Base-by-base conservation (phyloP, 2,113 vertebrate genomes). In the Hemiprocne comata region DNA sequence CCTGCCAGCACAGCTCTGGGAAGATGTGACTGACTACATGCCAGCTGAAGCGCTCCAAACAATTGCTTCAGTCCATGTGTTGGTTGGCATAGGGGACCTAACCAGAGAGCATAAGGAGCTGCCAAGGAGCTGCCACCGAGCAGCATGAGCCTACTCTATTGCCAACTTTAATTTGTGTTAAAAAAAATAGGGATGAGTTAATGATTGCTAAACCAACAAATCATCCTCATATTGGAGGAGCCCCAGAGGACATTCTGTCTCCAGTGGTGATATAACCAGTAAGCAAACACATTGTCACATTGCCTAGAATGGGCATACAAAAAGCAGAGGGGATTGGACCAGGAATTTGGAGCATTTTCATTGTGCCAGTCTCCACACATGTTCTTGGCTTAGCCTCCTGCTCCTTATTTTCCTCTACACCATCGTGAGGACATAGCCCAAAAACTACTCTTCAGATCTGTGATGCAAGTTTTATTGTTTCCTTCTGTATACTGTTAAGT, bases 141-240 rank as follows among this genome's bases (percentile, higher is more conserved):
- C 87, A 95, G 93, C 90, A 57, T 86, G 90, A 94, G 69, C 69
- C 91, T 90, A 53, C 83, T 91, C 38, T 85, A 60, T 75, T 92
- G 92, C 82, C 20, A 20, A 19, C 21, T 86, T 80, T 38, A 92
- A 96, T 95, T 93, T 88, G 64, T 0, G 0, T 85, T 61, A 1
- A 69, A 87, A 92, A 94, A 95, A 94, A 72, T 34, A 84, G 40
- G 79, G 79, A 88, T 89, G 93, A 93, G 76, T 94, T 93, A 95
- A 93, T 90, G 90, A 92, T 90, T 96, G 90, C 92, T 93, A 96
- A 95, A 96, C 85, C 83, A 97, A 96, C 93, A 97, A 91, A 96
- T 94, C 95, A 96, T 88, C 69, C 65, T 90, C 65, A 90, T 64
- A 92, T 94, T 96, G 95, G 92, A 96, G 90, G 79, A 93, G 69